Base-by-base conservation (phyloP, 1,140 invertebrate genomes). In the roundworm (Caenorhabditis elegans) region DNA sequence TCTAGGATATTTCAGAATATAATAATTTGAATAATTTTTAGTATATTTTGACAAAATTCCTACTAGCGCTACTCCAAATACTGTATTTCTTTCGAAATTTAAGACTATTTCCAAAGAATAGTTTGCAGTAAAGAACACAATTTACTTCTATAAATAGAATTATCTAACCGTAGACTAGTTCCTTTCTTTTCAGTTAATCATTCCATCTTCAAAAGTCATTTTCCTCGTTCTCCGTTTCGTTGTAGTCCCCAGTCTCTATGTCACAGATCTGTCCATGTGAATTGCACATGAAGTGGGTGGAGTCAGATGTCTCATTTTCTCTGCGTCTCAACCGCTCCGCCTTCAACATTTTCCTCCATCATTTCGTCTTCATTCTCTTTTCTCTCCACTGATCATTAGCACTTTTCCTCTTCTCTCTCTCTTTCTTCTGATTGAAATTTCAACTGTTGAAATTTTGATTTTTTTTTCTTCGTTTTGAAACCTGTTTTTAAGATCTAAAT, bases 171-270 rank as follows among this genome's bases (percentile, higher is more conserved):
- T n/a, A n/a, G n/a, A n/a, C n/a, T n/a, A n/a, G n/a, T n/a, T 60
- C 51, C 10, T 26, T 53, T 26, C 24, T 26, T 10, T 70, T 43
- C 5, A 5, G n/a, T 22, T 28, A 3, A 39, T 39, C 60, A 22
- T 19, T 70, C 13, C 26, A 36, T 70, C 60, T 70, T 70, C 60
- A 70, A 70, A 70, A 70, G 60, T 70, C 53, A 60, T 6, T 60
- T 4, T 60, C 34, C 53, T 17, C n/a, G 60, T 70, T 39, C 60
- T 70, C 19, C 34, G 34, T 43, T 70, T 70, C 60, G n/a, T 22
- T 39, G 31, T 39, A 43, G 6, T 15, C 39, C 15, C 15, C n/a
- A n/a, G n/a, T n/a, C n/a, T n/a, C n/a, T n/a, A n/a, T n/a, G n/a
- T n/a, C n/a, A n/a, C n/a, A n/a, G n/a, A n/a, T n/a, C n/a, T 19